Percentiles rank a stretch among this genome's conserved stretches.
Evolutionary conservation across 2,888 invertebrate species (phyloP).

Genomic region (Byasa hedistus): DNA sequence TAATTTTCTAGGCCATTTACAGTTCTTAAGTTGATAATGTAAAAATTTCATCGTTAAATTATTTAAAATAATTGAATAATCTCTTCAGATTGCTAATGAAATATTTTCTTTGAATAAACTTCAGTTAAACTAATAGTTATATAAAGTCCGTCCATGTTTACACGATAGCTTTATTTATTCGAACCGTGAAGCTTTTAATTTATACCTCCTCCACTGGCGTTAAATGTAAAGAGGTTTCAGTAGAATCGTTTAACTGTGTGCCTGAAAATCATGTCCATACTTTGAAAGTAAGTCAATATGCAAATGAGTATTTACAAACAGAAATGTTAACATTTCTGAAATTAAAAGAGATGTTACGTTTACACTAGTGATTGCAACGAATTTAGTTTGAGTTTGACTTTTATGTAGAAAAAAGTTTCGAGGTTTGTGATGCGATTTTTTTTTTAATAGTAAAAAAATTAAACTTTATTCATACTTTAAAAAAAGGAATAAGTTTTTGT

Average conservation of each 20-base stretch:
- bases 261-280: not conserved
- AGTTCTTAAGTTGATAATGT: too few relatives aligned
- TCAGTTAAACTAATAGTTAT: not conserved
- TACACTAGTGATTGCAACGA: not conserved
- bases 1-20: too few relatives aligned
- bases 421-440: too few relatives aligned
- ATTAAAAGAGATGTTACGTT: not conserved
- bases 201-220: not conserved
- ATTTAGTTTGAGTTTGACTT: too few relatives aligned
- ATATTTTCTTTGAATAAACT: not conserved
- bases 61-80: too few relatives aligned
- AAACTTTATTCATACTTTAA: too few relatives aligned
- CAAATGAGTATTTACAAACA: constrained; percentile 17
- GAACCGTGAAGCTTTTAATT: not conserved
- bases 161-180: not conserved
- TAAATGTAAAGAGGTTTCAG: not conserved
- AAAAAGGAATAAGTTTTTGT: too few relatives aligned
- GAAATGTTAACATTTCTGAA: not conserved
- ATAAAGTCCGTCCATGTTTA: not conserved
- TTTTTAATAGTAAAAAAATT: too few relatives aligned
- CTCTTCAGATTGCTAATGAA: too few relatives aligned
- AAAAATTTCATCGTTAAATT: too few relatives aligned
- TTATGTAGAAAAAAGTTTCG: too few relatives aligned
- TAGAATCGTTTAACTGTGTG: not conserved
- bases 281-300: not conserved